Evolutionary conservation across 2,888 invertebrate genomes (phyloP), one percentile per base, ranked within the genome.

Genomic region (Stomorhina lunata): DNA sequence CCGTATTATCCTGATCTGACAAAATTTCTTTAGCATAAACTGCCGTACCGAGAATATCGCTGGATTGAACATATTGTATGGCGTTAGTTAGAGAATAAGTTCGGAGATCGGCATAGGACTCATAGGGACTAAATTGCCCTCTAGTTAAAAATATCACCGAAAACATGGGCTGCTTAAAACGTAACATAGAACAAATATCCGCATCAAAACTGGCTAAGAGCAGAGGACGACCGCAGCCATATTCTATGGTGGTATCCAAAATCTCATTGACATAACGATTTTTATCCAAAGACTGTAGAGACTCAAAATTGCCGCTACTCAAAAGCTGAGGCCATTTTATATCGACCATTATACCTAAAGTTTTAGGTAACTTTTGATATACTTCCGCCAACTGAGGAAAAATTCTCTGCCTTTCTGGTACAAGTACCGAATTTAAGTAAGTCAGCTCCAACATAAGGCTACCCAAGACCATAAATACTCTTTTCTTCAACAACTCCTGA

Each of bases 151-250:
- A 97, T 92, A 99, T 94, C 1, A 98, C 96, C 0, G 99, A 99
- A 91, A 97, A 99, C 87, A 95, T 95, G 91, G 98, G 98, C 92
- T 99, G 99, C 89, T 99, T 99, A 84, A 96, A 91, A 3, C 96
- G 94, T 82, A 99, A 93, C 96, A 98, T 96, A 2, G 96, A 94
- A 90, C 98, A 99, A 84, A 98, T 95, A 89, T 99, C 98, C 0
- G 99, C 98, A 92, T 98, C 97, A 91, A 99, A 99, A 86, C 96
- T 97, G 0, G 97, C 96, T 88, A 99, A 96, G 63, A 99, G 95
- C 65, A 99, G 95, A 72, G 96, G 94, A 27, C 99, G 93, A 0
- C 94, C 93, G 2, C 95, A 95, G 0, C 95, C 97, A 89, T 96
- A 92, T 82, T 94, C 93, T 84, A 98, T 91, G 0, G 98, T 95